These are phyloP conservation scores for Anas georgica DNA, from an alignment of 2,797 vertebrate species.

Conservation along the genomic window DNA sequence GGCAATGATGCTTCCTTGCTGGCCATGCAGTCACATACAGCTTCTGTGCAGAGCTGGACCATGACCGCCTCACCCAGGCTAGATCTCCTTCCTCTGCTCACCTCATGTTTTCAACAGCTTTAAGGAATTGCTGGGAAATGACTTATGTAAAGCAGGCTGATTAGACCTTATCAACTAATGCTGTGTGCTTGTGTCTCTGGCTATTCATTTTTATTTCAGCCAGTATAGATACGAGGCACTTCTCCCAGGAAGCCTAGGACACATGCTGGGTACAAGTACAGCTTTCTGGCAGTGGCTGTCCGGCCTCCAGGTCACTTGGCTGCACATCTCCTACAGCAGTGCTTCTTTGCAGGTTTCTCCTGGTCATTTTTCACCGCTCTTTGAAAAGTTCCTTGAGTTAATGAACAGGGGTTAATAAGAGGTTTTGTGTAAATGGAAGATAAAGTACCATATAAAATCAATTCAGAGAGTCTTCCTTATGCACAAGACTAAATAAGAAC, in stretches of 20 bases:
- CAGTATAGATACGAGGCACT: not conserved
- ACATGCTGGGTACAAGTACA: not conserved
- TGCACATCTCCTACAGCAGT: too few relatives aligned
- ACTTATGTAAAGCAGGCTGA: not conserved
- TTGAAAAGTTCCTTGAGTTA: not conserved
- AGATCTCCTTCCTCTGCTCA: not conserved
- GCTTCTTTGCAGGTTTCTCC: not conserved
- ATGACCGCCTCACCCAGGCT: accelerated
- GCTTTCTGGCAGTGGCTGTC: not conserved
- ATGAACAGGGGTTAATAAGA: not conserved
- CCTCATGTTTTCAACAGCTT: not conserved
- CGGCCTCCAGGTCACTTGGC: not conserved
- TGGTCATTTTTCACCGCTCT: not conserved
- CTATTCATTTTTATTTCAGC: not conserved
- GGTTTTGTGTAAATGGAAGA: not conserved
- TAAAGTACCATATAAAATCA: not conserved
- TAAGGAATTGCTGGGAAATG: not conserved
- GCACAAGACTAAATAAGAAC: not conserved
- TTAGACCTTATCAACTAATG: not conserved
- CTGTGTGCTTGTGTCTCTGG: not conserved
- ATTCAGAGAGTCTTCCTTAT: not conserved
- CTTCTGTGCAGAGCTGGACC: not conserved
- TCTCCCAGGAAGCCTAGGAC: not conserved
- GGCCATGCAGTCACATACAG: not conserved
- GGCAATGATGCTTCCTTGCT: not conserved